Evolutionary conservation across 2,888 invertebrate genomes (phyloP).

Genomic region (Acanthoscelides obtectus): DNA sequence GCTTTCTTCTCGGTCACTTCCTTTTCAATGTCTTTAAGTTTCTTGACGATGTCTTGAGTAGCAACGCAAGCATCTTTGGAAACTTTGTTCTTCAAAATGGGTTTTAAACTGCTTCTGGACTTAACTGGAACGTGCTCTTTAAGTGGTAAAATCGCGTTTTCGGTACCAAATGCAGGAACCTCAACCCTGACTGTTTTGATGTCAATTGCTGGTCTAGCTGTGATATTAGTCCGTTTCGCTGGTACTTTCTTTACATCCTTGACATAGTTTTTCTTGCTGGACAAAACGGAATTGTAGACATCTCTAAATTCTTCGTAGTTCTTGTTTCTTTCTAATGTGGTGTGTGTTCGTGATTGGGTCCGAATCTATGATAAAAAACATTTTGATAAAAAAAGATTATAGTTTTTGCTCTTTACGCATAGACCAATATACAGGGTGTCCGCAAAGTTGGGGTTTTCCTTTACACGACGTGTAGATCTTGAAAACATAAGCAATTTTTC

Average conservation of each 20-base stretch:
- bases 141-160: slow-evolving; percentile 15
- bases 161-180: slow-evolving; percentile 16
- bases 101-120: background rate
- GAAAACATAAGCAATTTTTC: no score
- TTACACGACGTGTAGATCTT: no score
- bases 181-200: slow-evolving; percentile 20
- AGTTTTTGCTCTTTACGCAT: no score
- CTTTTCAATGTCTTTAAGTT: background rate
- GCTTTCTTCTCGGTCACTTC: background rate
- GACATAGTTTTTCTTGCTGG: background rate
- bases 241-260: background rate
- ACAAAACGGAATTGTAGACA: slow-evolving; percentile 12
- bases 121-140: background rate
- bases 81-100: background rate
- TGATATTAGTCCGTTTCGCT: background rate
- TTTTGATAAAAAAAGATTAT: background rate
- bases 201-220: slow-evolving; percentile 8
- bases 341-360: background rate
- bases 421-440: no score
- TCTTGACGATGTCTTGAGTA: background rate
- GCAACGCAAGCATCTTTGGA: background rate
- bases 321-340: slow-evolving; percentile 1
- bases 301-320: slow-evolving; percentile 17
- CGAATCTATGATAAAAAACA: slow-evolving; percentile 2
- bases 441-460: no score